phyloP scores from a whole-genome alignment of 2,888 invertebrate species.

The Leptopilina drosophilae region DNA sequence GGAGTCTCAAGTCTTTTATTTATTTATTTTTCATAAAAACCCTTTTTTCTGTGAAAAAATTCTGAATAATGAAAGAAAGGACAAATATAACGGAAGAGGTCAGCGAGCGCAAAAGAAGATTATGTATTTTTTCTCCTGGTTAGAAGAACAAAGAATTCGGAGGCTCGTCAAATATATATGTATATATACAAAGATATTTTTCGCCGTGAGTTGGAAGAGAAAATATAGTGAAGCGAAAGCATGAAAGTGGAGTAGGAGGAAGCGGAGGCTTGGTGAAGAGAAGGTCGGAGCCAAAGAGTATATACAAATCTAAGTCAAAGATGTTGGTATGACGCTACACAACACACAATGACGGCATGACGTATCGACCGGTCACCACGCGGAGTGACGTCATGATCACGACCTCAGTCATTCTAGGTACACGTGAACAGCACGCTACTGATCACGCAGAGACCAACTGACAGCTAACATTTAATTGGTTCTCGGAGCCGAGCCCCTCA shows the following conservation, averaged over 20 bases:
- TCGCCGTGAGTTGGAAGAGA: background rate
- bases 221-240: background rate
- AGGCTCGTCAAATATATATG: conserved; percentile 15
- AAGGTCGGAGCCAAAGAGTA: background rate
- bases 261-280: background rate
- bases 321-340: conserved; percentile 66
- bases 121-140: background rate
- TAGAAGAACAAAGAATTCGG: conserved; percentile 23
- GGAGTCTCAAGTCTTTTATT: no score
- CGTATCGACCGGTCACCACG: conserved; percentile 78
- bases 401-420: conserved; percentile 85
- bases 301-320: background rate
- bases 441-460: conserved; percentile 89
- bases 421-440: conserved; percentile 90
- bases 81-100: conserved; percentile 28
- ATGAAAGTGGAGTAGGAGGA: background rate
- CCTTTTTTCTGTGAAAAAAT: background rate
- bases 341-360: conserved; percentile 80
- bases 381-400: conserved; percentile 82
- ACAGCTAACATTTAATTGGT: conserved; percentile 82
- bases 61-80: background rate
- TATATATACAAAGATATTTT: background rate
- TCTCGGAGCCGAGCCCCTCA: conserved; percentile 84
- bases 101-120: background rate
- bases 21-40: no score